Percentiles rank a stretch among this genome's conserved stretches.
phyloP scores from a whole-genome alignment of 64 coral and sea anemone genomes.

The Anthopleura sola region DNA sequence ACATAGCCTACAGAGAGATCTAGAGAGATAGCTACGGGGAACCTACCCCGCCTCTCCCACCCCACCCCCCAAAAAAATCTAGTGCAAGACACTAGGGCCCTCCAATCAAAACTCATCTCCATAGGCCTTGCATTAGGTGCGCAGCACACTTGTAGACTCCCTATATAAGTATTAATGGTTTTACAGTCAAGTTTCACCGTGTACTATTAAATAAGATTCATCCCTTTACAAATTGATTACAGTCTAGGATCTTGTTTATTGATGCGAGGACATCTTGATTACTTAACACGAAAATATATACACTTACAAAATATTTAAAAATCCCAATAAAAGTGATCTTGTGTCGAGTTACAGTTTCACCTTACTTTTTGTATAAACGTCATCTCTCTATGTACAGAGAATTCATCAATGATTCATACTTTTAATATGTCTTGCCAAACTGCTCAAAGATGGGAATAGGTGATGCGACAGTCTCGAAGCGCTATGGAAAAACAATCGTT shows the following conservation, averaged over 20 bases:
- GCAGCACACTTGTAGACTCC: too few species aligned
- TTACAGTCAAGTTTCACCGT: too few species aligned
- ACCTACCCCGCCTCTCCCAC: too few species aligned
- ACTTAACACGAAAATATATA: neutral
- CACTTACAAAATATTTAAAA: neutral
- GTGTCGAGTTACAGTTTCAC: neutral
- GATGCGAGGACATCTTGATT: neutral
- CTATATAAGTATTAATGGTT: too few species aligned
- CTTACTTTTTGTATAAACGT: neutral
- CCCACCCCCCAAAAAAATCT: too few species aligned
- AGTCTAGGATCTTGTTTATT: neutral
- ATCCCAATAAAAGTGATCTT: neutral
- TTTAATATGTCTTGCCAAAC: slow-evolving; percentile 97
- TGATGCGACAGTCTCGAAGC: slow-evolving; percentile 84
- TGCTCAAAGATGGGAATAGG: slow-evolving; percentile 96
- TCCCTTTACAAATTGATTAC: neutral
- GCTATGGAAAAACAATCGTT: slow-evolving; percentile 49
- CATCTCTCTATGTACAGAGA: neutral
- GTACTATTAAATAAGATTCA: neutral
- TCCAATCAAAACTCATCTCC: too few species aligned
- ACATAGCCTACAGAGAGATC: too few species aligned
- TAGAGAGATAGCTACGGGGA: too few species aligned
- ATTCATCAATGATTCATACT: neutral
- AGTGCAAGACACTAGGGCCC: too few species aligned
- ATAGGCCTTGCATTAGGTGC: too few species aligned